Evolutionary conservation across 2,888 invertebrate genomes (phyloP).

Genomic region (Xanthia icteritia): DNA sequence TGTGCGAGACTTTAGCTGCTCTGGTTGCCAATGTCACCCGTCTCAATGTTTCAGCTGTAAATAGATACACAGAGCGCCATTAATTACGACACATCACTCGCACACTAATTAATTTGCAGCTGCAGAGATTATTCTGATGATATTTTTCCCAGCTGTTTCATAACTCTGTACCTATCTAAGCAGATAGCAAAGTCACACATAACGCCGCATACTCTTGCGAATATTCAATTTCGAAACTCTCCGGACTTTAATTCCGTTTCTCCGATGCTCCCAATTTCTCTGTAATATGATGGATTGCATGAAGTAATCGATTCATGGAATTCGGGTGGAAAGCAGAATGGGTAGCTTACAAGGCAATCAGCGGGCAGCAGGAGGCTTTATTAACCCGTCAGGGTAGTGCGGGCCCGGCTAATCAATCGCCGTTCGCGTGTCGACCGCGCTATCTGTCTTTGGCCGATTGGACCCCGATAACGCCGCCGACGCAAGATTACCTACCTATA

Average conservation of each 20-base stretch:
- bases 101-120: slow-evolving; percentile 48
- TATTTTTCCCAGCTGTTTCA: slow-evolving; percentile 55
- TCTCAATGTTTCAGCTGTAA: slow-evolving; percentile 60
- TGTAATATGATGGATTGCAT: slow-evolving; percentile 81
- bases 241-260: slow-evolving; percentile 65
- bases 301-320: slow-evolving; percentile 82
- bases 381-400: slow-evolving; percentile 89
- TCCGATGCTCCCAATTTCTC: slow-evolving; percentile 63
- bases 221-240: slow-evolving; percentile 67
- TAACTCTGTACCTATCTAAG: slow-evolving; percentile 42
- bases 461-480: slow-evolving; percentile 85
- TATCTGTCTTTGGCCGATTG: slow-evolving; percentile 90
- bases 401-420: slow-evolving; percentile 89
- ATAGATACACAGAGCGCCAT: slow-evolving; percentile 53
- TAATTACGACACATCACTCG: slow-evolving; percentile 59
- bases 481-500: slow-evolving; percentile 88
- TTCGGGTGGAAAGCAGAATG: slow-evolving; percentile 81
- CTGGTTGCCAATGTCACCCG: slow-evolving; percentile 55
- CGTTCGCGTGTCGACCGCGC: slow-evolving; percentile 89
- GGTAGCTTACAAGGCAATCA: slow-evolving; percentile 88
- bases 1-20: slow-evolving; percentile 43
- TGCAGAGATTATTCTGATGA: slow-evolving; percentile 35
- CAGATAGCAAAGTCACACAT: slow-evolving; percentile 38
- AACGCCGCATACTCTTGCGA: slow-evolving; percentile 51
- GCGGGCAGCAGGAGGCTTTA: slow-evolving; percentile 85